Percentiles rank a stretch among this genome's conserved stretches.
Evolutionary conservation across 2,888 invertebrate species (phyloP).

Genomic region (Agrotis segetum): DNA sequence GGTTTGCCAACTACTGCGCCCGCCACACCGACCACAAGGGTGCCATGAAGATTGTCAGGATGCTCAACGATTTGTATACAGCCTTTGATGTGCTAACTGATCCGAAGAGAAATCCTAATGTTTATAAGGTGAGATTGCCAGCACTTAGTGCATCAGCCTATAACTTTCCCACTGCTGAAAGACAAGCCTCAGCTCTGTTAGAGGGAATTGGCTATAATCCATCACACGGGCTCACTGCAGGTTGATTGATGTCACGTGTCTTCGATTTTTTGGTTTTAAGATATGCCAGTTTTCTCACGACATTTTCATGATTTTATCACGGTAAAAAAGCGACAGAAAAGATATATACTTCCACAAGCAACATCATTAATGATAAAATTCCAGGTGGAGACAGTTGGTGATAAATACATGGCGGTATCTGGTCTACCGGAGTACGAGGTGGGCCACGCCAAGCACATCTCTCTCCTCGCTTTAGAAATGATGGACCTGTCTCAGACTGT

Average conservation of each 20-base stretch:
- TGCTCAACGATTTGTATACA: constrained; percentile 98
- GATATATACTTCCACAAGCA: no score
- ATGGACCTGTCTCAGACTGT: constrained; percentile 98
- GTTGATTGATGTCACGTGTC: no score
- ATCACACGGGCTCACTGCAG: no score
- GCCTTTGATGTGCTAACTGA: constrained; percentile 98
- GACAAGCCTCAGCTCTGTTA: no score
- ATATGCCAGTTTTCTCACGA: no score
- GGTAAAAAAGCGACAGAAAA: no score
- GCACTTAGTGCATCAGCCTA: no score
- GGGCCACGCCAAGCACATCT: constrained; percentile 97
- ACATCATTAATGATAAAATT: constrained; percentile 15
- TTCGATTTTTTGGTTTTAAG: no score
- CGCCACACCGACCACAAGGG: constrained; percentile 97
- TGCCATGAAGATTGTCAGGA: constrained; percentile 98
- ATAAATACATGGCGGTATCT: constrained; percentile 99
- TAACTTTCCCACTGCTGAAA: no score
- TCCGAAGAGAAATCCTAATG: constrained; percentile 97
- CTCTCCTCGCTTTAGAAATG: constrained; percentile 97
- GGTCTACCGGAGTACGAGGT: constrained; percentile 98
- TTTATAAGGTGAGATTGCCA: constrained; percentile 94
- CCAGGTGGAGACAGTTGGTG: constrained; percentile 99
- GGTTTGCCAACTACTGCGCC: constrained; percentile 97
- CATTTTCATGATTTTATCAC: no score
- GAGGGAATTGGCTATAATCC: no score